Conservation (phyloP, 2,888 invertebrate genomes). For the Phlogophora meticulosa region DNA sequence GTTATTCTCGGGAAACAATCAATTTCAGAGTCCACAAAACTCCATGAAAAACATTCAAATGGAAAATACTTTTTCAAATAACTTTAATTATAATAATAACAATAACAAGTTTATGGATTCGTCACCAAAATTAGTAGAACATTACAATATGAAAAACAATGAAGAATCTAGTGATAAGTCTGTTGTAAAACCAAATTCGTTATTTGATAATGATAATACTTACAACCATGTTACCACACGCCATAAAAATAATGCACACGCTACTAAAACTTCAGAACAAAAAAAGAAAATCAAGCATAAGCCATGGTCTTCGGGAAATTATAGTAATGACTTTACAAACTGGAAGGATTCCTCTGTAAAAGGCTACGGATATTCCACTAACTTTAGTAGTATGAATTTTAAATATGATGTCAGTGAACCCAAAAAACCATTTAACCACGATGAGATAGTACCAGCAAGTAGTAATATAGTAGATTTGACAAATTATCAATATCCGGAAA, state of each 20-base stretch:
- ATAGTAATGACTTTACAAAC: slow-evolving; percentile 73
- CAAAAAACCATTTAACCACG: slow-evolving; percentile 77
- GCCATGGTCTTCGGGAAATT: slow-evolving; percentile 72
- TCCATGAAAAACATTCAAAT: slow-evolving; percentile 65
- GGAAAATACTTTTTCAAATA: slow-evolving; percentile 68
- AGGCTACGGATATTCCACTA: slow-evolving; percentile 83
- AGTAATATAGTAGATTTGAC: slow-evolving; percentile 80
- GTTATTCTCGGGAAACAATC: slow-evolving; percentile 69
- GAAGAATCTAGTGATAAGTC: slow-evolving; percentile 70
- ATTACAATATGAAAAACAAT: slow-evolving; percentile 69
- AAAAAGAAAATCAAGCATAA: slow-evolving; percentile 81
- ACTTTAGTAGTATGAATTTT: slow-evolving; percentile 81
- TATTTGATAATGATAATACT: slow-evolving; percentile 65
- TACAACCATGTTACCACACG: slow-evolving; percentile 68
- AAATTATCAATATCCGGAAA: slow-evolving; percentile 78
- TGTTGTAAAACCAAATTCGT: slow-evolving; percentile 64
- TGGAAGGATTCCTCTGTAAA: slow-evolving; percentile 77
- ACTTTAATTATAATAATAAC: slow-evolving; percentile 65
- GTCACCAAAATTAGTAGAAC: slow-evolving; percentile 63
- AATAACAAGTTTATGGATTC: slow-evolving; percentile 68
- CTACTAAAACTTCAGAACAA: slow-evolving; percentile 69
- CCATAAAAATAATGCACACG: slow-evolving; percentile 68
- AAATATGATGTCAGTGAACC: slow-evolving; percentile 77
- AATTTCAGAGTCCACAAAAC: slow-evolving; percentile 68
- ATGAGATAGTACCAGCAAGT: slow-evolving; percentile 82